Base-by-base conservation (phyloP, 2,113 vertebrate genomes). In the Oreotragus oreotragus region DNA sequence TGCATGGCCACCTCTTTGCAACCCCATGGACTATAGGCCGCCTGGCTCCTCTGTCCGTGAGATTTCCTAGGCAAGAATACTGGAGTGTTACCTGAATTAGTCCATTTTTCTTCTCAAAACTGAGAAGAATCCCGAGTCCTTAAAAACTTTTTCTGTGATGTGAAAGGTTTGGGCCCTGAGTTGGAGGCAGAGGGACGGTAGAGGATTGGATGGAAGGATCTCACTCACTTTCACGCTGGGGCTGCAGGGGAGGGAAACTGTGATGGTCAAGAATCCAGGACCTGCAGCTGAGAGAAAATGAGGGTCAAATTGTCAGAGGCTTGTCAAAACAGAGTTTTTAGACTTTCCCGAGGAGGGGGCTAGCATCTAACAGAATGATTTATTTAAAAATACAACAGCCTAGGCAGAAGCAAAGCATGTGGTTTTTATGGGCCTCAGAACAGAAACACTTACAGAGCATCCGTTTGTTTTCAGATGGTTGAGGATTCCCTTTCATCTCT, bases 401-500 rank as follows among this genome's bases (percentile, higher is more conserved):
- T 64, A 17, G 86, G 90, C 25, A 17, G 86, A 91, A 79, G 83
- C 47, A 21, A 91, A 95, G 80, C 80, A 36, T 95, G 95, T 91
- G 66, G 73, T 94, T 96, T 96, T 96, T 97, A 89, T 94, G 92
- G 91, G 64, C 62, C 87, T 33, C 97, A 91, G 94, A 94, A 90
- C 66, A 55, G 96, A 85, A 97, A 93, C 84, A 64, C 92, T 91
- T 86, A 90, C 27, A 97, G 79, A 91, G 85, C 86, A 77, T 96
- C 79, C 17, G 23, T 96, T 97, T 96, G 90, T 95, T 95, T 96
- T 97, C 95, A 95, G 88, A 87, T 95, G 96, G 70, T 83, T 94
- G 95, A 96, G 96, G 95, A 76, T 94, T 97, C 92, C 70, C 93
- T 97, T 93, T 94, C 96, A 88, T 98, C 92, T 96, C 43, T 30